Conservation (phyloP, 2,888 invertebrate species). For the Trichogramma dendrolimi region DNA sequence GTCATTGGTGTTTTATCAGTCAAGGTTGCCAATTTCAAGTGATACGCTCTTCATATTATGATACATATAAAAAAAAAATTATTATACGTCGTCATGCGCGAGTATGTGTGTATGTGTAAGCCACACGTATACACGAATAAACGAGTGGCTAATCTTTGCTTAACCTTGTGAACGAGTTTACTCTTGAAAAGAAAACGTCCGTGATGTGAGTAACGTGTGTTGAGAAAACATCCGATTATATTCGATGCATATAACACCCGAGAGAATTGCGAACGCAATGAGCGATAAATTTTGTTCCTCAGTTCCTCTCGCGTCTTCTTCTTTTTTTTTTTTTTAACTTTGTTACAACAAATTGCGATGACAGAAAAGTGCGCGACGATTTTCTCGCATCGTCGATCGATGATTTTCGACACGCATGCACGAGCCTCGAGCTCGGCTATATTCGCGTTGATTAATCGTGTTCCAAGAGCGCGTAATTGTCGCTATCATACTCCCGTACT, state of each 20-base stretch:
- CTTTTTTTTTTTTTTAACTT: neutral
- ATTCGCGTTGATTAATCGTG: too few species aligned
- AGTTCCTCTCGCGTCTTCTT: neutral
- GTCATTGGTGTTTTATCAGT: conserved; percentile 20
- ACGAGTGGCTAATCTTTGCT: conserved; percentile 20
- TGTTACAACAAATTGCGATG: too few species aligned
- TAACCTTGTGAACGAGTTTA: conserved; percentile 25
- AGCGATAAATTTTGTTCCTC: neutral
- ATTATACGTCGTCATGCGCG: too few species aligned
- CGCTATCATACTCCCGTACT: too few species aligned
- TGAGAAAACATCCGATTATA: conserved; percentile 23
- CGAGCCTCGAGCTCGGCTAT: too few species aligned
- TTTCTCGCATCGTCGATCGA: too few species aligned
- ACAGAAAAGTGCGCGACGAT: too few species aligned
- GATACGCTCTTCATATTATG: too few species aligned
- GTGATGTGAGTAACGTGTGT: conserved; percentile 12
- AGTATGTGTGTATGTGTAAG: neutral
- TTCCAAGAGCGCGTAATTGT: too few species aligned
- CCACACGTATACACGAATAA: neutral
- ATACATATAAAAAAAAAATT: too few species aligned
- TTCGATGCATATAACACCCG: neutral
- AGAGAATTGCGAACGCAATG: too few species aligned
- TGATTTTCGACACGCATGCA: too few species aligned
- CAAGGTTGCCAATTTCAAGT: conserved; percentile 24
- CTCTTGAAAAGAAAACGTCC: conserved; percentile 24